phyloP scores from a whole-genome alignment of 2,888 invertebrate genomes.

The Atrina japonica region DNA sequence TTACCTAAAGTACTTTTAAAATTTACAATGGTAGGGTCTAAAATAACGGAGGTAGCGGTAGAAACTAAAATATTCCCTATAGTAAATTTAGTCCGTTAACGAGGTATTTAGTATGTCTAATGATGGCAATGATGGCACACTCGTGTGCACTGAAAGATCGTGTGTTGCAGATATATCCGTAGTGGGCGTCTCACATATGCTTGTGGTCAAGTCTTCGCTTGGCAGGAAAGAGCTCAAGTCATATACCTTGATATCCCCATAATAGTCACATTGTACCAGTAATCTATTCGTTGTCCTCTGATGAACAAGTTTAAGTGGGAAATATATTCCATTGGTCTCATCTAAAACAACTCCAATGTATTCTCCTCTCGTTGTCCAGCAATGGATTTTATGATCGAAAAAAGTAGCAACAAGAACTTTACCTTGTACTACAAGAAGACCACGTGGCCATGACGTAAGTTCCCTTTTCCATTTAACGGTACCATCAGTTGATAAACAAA shows the following conservation, averaged over 20 bases:
- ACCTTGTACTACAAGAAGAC: constrained; percentile 3
- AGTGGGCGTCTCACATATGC: no score
- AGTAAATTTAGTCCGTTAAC: no score
- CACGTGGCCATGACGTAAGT: constrained; percentile 20
- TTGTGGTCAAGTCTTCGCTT: no score
- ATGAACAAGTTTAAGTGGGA: constrained; percentile 10
- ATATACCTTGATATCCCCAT: constrained; percentile 12
- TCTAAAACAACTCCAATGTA: constrained; percentile 13
- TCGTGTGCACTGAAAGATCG: no score
- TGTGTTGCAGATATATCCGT: no score
- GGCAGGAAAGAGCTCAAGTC: no score
- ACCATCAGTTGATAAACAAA: constrained; percentile 5
- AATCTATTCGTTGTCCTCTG: constrained; percentile 7
- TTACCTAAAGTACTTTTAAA: no score
- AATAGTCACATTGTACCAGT: constrained; percentile 24
- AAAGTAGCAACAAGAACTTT: constrained; percentile 19
- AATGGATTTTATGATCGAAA: constrained; percentile 20
- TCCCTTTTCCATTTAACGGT: constrained; percentile 11
- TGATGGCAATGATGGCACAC: no score
- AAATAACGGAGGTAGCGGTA: no score
- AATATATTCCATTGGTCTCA: constrained; percentile 2
- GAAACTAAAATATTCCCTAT: no score
- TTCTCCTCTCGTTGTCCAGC: constrained; percentile 2
- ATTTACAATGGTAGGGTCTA: no score
- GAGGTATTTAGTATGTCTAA: no score